Evolutionary conservation across 2,888 invertebrate genomes (phyloP).

Genomic region (Strigamia maritima): DNA sequence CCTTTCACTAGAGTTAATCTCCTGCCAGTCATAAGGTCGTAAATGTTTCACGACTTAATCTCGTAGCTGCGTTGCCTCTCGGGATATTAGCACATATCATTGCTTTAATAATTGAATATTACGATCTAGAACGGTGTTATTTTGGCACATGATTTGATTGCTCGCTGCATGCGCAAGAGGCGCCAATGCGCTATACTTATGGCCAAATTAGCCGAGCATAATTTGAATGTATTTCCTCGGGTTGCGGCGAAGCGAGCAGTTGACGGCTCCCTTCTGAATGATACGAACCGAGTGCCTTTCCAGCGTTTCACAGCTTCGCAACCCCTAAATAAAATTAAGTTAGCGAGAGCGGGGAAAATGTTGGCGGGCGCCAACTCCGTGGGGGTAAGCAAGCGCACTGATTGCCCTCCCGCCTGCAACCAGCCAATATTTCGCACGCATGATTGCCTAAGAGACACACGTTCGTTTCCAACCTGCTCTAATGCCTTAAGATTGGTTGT

Average conservation of each 20-base stretch:
- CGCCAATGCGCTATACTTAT: constrained; percentile 34
- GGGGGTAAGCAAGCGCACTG: background rate
- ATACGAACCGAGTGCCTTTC: background rate
- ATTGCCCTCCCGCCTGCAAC: constrained; percentile 25
- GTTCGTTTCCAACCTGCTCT: background rate
- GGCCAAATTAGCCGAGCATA: constrained; percentile 36
- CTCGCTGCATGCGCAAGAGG: constrained; percentile 1
- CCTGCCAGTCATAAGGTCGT: constrained; percentile 39
- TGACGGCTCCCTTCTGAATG: background rate
- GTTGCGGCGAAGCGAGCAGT: background rate
- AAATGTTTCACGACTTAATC: constrained; percentile 38
- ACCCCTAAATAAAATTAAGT: constrained; percentile 34
- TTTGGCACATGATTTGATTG: constrained; percentile 38
- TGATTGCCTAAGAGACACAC: constrained; percentile 17
- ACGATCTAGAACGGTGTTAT: constrained; percentile 39
- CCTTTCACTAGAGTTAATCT: constrained; percentile 35
- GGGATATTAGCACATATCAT: constrained; percentile 39
- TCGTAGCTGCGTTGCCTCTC: constrained; percentile 35
- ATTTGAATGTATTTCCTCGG: constrained; percentile 40
- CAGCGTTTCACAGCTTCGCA: background rate
- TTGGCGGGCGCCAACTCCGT: constrained; percentile 18
- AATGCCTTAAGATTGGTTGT: background rate
- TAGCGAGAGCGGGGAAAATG: background rate
- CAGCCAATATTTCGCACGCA: constrained; percentile 1
- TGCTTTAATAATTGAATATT: constrained; percentile 42